Evolutionary conservation across 2,888 invertebrate species (phyloP).

Genomic region (Ophraella communa): DNA sequence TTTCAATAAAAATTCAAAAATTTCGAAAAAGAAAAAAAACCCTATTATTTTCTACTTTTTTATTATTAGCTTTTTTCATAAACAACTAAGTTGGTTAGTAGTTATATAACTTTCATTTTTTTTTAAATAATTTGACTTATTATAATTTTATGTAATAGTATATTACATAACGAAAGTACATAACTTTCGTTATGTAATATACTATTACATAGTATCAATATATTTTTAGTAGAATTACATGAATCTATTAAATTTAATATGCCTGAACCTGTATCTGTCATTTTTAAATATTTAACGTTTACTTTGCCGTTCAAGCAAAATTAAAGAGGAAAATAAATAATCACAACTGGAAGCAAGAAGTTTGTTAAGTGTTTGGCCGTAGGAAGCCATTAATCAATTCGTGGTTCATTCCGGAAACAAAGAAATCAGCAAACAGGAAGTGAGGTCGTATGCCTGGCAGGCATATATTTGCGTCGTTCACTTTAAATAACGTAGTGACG

Average conservation of each 20-base stretch:
- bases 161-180: too few relatives aligned
- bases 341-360: conserved; percentile 7
- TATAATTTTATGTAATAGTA: too few relatives aligned
- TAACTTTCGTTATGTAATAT: too few relatives aligned
- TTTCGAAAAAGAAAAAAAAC: too few relatives aligned
- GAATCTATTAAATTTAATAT: background rate
- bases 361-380: conserved; percentile 17
- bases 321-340: conserved; percentile 3
- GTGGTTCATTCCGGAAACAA: conserved; percentile 23
- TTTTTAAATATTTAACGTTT: background rate
- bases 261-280: background rate
- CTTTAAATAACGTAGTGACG: conserved; percentile 39
- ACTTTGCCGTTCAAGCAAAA: background rate
- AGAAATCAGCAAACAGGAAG: conserved; percentile 25
- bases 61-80: too few relatives aligned
- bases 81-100: too few relatives aligned
- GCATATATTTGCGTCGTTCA: conserved; percentile 27
- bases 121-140: too few relatives aligned
- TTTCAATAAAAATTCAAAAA: too few relatives aligned
- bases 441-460: conserved; percentile 8
- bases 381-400: conserved; percentile 26
- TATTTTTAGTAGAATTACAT: background rate
- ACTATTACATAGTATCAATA: too few relatives aligned
- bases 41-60: too few relatives aligned
- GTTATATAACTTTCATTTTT: too few relatives aligned